These are phyloP conservation scores for Serrognathus titanus DNA, from an alignment of 2,888 invertebrate species.

Conservation along the genomic window DNA sequence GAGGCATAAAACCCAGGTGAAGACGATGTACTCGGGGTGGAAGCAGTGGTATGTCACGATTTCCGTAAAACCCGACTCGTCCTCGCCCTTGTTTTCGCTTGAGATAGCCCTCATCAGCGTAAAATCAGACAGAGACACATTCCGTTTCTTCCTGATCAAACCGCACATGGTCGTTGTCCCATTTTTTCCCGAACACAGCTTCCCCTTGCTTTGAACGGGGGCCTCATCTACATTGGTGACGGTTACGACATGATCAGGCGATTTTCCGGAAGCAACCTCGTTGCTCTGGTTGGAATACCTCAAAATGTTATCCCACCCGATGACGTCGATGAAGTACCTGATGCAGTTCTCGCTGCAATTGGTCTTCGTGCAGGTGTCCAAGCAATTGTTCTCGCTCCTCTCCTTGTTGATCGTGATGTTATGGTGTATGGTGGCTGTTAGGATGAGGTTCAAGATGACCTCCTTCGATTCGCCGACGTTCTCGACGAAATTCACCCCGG, in stretches of 20 bases:
- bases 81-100: slow-evolving; percentile 3
- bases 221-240: slow-evolving; percentile 6
- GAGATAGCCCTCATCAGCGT: slow-evolving; percentile 3
- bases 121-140: slow-evolving; percentile 5
- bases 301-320: slow-evolving; percentile 15
- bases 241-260: not conserved
- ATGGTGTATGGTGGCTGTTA: slow-evolving; percentile 50
- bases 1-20: slow-evolving; percentile 90
- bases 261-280: not conserved
- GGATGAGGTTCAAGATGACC: slow-evolving; percentile 44
- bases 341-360: slow-evolving; percentile 19
- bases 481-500: not conserved
- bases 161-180: slow-evolving; percentile 1
- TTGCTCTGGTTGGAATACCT: slow-evolving; percentile 15
- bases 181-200: not conserved
- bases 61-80: not conserved
- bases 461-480: slow-evolving; percentile 16
- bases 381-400: slow-evolving; percentile 12
- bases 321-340: slow-evolving; percentile 16
- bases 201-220: not conserved
- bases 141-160: slow-evolving; percentile 7
- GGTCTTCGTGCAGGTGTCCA: slow-evolving; percentile 11
- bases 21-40: slow-evolving; percentile 84
- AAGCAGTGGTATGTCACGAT: slow-evolving; percentile 48
- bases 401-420: slow-evolving; percentile 46